These are phyloP conservation scores for Eustalomyia histrio DNA, from an alignment of 2,888 invertebrate genomes.

Conservation along the genomic window DNA sequence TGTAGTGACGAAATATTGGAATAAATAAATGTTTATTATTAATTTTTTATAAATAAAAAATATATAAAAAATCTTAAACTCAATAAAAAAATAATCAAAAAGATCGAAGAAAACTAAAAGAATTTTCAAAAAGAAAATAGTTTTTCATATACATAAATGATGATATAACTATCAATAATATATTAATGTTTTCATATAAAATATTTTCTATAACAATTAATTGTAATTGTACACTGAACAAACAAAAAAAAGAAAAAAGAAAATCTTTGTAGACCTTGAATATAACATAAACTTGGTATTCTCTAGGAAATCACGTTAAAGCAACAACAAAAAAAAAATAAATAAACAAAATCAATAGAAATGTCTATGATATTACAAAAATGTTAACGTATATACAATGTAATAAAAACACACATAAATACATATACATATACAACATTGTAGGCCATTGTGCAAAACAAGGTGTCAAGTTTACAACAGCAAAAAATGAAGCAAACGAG, in stretches of 20 bases:
- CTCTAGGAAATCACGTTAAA: slow-evolving; percentile 31
- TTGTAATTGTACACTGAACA: neutral
- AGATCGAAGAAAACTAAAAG: no score
- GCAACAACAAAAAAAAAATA: slow-evolving; percentile 4
- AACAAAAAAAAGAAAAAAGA: neutral
- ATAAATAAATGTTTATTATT: no score
- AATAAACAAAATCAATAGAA: slow-evolving; percentile 51
- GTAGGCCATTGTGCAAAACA: slow-evolving; percentile 36
- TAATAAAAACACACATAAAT: neutral
- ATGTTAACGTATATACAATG: neutral
- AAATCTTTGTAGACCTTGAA: neutral
- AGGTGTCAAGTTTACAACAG: slow-evolving; percentile 56
- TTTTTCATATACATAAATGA: no score
- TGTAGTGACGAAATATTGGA: no score
- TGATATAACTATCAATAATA: no score
- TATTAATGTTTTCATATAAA: no score
- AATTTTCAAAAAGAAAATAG: no score
- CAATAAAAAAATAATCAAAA: no score
- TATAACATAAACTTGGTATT: neutral
- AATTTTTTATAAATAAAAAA: no score
- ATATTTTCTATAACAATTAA: no score
- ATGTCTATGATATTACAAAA: slow-evolving; percentile 32
- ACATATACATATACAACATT: slow-evolving; percentile 9
- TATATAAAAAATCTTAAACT: no score
- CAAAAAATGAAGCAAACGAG: neutral